Percentiles rank a stretch among this genome's conserved stretches.
Conservation (phyloP, 2,113 vertebrate genomes). For the Trogon surrucura region DNA sequence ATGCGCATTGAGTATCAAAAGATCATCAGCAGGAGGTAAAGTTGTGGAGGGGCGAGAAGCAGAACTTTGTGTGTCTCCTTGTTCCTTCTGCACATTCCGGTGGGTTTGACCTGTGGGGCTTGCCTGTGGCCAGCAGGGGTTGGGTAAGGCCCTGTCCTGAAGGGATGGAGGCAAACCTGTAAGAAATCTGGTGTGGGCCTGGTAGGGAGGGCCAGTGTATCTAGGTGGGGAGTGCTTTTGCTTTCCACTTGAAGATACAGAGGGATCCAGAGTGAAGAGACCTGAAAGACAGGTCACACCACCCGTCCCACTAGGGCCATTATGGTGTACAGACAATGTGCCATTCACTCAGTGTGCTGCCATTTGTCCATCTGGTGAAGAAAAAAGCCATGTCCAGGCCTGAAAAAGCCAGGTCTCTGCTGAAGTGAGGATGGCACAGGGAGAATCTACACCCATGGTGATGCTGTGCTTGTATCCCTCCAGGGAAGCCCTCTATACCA, state of each 20-base stretch:
- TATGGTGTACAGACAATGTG: neutral
- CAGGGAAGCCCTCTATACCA: conserved; percentile 87
- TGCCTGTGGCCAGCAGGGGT: neutral
- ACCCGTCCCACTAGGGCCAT: neutral
- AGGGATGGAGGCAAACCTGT: neutral
- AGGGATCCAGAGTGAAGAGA: neutral
- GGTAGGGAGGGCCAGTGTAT: neutral
- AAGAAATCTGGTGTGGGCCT: neutral
- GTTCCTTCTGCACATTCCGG: accelerated
- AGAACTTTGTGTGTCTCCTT: neutral
- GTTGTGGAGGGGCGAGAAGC: neutral
- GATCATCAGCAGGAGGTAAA: conserved; percentile 83
- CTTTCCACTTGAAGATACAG: neutral
- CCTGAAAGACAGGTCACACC: neutral
- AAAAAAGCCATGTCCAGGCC: neutral
- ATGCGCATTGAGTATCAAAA: conserved; percentile 86
- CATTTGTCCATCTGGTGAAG: neutral
- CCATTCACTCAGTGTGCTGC: neutral
- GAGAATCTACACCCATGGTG: neutral
- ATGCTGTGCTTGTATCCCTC: neutral
- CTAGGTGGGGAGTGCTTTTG: neutral
- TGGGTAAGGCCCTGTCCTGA: neutral
- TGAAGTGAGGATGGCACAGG: neutral
- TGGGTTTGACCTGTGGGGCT: neutral
- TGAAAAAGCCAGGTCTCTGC: neutral